A percentile compares a stretch with the other conserved stretches of the same genome.
phyloP scores from a whole-genome alignment of 2,888 invertebrate species.

The Hirtodrosophila cameraria region DNA sequence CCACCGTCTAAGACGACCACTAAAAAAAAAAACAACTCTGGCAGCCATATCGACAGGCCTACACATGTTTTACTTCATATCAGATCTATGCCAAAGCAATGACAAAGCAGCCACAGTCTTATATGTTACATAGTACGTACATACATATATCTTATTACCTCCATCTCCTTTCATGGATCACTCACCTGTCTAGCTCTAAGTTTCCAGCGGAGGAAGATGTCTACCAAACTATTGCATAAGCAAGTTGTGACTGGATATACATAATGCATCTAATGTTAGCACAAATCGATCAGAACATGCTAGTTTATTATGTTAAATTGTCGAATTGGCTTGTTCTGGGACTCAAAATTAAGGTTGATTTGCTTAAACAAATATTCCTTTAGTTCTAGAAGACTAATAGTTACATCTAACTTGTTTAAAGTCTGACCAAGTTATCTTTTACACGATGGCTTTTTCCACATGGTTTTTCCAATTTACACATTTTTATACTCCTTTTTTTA shows the following conservation, averaged over 20 bases:
- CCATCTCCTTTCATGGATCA: constrained; percentile 42
- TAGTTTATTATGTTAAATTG: no score
- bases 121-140: no score
- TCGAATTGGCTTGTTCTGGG: no score
- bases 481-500: no score
- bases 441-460: no score
- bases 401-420: no score
- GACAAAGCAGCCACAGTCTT: constrained; percentile 64
- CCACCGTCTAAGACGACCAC: constrained; percentile 15
- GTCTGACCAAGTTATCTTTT: no score
- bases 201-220: not conserved
- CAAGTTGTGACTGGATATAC: not conserved
- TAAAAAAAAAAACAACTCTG: constrained; percentile 14
- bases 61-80: constrained; percentile 73
- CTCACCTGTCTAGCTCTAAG: constrained; percentile 41
- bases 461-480: no score
- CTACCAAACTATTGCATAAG: not conserved
- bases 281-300: no score
- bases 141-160: not conserved
- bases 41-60: constrained; percentile 68
- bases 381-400: no score
- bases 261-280: not conserved
- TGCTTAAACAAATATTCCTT: no score
- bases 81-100: constrained; percentile 67
- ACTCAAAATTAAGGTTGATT: no score